Conservation (phyloP, 2,797 vertebrate species). For the Manis crassicaudata region DNA sequence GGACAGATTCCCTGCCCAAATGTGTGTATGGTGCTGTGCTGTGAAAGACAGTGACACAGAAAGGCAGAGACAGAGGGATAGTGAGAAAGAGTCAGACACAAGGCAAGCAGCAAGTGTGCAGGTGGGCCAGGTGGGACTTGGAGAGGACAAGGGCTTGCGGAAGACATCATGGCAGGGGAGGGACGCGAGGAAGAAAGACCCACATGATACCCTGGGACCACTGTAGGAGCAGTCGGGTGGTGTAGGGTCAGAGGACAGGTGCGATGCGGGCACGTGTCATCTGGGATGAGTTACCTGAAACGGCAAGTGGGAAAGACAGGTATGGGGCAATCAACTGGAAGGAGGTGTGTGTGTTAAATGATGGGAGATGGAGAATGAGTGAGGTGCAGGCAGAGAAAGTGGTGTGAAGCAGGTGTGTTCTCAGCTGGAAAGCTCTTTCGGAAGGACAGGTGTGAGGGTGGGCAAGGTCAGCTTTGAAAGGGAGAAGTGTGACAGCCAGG, state of each 20-base stretch:
- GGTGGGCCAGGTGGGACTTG: background rate
- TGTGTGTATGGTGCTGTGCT: background rate
- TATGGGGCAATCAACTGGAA: background rate
- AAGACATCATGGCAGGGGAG: background rate
- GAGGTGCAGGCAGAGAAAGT: background rate
- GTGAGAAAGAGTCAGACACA: background rate
- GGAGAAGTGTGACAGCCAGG: background rate
- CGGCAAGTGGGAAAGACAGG: background rate
- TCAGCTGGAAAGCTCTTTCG: background rate
- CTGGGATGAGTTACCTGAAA: background rate
- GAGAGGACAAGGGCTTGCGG: background rate
- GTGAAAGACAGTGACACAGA: background rate
- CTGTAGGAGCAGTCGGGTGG: background rate
- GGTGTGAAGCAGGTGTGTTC: background rate
- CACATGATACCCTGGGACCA: accelerated
- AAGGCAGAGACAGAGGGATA: background rate
- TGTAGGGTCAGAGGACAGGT: background rate
- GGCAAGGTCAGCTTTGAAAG: background rate
- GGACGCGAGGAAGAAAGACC: accelerated
- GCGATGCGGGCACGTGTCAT: no score
- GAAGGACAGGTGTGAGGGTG: background rate
- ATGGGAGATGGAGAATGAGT: background rate
- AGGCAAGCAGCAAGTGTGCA: background rate
- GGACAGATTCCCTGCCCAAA: background rate
- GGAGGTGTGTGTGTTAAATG: background rate